Conservation (phyloP, 2,113 vertebrate species). For the Zosterops pallidus region DNA sequence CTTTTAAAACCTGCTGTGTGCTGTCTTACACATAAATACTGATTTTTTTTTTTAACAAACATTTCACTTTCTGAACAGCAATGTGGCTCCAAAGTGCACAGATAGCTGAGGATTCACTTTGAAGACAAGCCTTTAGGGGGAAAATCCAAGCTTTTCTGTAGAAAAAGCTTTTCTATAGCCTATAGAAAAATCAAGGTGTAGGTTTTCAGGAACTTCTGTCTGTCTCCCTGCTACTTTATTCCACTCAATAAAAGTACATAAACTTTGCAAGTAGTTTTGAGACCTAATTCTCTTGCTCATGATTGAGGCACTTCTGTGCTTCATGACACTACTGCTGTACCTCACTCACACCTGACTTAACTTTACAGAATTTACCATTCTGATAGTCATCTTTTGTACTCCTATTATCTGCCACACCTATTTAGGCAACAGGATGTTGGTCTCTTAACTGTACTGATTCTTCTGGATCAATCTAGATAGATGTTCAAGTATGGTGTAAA, state of each 20-base stretch:
- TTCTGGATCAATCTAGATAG: background rate
- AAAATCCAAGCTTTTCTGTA: background rate
- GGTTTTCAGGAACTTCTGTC: background rate
- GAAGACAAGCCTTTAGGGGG: background rate
- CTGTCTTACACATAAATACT: background rate
- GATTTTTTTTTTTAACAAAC: background rate
- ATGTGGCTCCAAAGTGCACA: background rate
- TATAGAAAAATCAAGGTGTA: background rate
- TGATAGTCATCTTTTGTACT: background rate
- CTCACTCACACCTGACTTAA: background rate
- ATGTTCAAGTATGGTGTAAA: background rate
- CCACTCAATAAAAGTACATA: background rate
- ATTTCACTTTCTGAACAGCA: background rate
- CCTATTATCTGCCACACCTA: background rate
- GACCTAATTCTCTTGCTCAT: background rate
- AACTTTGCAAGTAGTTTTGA: background rate
- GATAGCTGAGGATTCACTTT: background rate
- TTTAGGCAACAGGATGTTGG: background rate
- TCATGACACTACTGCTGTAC: background rate
- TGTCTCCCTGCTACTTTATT: background rate
- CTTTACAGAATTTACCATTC: background rate
- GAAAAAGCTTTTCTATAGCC: background rate
- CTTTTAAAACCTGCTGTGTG: background rate
- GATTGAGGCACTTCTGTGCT: background rate
- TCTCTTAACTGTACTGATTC: background rate